A percentile compares a stretch with the other conserved stretches of the same genome.
Evolutionary conservation across 2,888 invertebrate genomes (phyloP).

Genomic region (Temnothorax ravouxi): DNA sequence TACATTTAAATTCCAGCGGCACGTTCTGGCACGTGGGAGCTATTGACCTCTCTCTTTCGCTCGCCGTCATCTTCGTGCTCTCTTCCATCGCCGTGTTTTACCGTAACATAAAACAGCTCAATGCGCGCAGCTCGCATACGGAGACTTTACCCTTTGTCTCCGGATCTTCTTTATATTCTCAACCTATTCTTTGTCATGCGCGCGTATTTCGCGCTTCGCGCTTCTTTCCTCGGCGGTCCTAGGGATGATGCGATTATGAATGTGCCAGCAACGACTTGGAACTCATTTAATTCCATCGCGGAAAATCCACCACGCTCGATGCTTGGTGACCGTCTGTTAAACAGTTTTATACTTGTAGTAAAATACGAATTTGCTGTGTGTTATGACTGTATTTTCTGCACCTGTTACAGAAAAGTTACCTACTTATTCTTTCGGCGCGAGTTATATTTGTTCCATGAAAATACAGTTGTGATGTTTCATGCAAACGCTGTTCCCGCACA

Average conservation of each 20-base stretch:
- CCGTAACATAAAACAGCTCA: constrained; percentile 68
- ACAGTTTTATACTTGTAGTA: constrained; percentile 24
- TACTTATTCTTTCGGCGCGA: constrained; percentile 30
- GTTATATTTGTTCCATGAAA: constrained; percentile 12
- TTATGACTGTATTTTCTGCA: constrained; percentile 41
- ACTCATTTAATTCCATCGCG: constrained; percentile 15
- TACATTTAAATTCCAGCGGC: constrained; percentile 76
- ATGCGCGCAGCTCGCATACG: constrained; percentile 71
- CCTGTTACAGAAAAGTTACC: constrained; percentile 42
- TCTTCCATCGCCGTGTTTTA: constrained; percentile 39
- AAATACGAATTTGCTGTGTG: constrained; percentile 11
- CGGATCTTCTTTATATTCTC: constrained; percentile 69
- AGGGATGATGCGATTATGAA: constrained; percentile 43
- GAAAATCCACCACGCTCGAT: constrained; percentile 27
- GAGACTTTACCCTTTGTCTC: constrained; percentile 58
- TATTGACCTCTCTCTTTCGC: constrained; percentile 70
- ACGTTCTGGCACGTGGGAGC: constrained; percentile 71
- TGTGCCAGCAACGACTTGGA: constrained; percentile 27
- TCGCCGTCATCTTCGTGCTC: constrained; percentile 41
- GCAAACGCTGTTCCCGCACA: neutral
- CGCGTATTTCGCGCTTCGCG: constrained; percentile 16
- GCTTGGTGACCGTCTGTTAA: constrained; percentile 37
- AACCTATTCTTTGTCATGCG: neutral
- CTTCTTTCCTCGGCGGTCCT: constrained; percentile 17
- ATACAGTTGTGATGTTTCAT: constrained; percentile 10